These are phyloP conservation scores for Psix sp. DNA, from an alignment of 1,140 invertebrate genomes.

Conservation along the genomic window DNA sequence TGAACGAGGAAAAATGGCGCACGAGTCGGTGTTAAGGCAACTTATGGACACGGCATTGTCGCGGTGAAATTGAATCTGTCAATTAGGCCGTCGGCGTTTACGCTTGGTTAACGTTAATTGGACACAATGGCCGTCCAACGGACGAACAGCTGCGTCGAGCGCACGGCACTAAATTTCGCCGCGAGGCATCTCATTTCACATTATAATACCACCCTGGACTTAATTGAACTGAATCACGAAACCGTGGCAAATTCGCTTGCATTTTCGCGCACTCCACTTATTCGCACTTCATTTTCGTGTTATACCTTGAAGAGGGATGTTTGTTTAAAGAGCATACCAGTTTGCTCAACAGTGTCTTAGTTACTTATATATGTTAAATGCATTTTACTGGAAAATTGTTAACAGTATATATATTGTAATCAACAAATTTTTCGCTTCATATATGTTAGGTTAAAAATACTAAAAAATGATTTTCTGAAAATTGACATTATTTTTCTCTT, in stretches of 20 bases:
- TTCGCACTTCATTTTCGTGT: no score
- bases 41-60: conserved; percentile 64
- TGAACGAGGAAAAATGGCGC: conserved; percentile 60
- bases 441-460: no score
- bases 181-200: conserved; percentile 67
- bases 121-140: conserved; percentile 63
- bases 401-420: no score
- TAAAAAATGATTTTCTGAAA: no score
- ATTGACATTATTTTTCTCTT: no score
- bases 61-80: conserved; percentile 75
- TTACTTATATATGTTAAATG: no score
- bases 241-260: conserved; percentile 66
- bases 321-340: no score
- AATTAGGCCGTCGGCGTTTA: conserved; percentile 74
- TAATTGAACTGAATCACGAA: conserved; percentile 71
- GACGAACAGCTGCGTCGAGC: conserved; percentile 68
- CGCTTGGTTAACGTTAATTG: conserved; percentile 73
- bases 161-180: conserved; percentile 57
- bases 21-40: conserved; percentile 15
- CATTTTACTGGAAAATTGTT: no score
- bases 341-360: no score
- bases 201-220: conserved; percentile 70
- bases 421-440: no score
- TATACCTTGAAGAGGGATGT: no score
- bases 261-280: conserved; percentile 28